These are phyloP conservation scores for Ophion slaviceki DNA, from an alignment of 2,888 invertebrate genomes.

Conservation along the genomic window DNA sequence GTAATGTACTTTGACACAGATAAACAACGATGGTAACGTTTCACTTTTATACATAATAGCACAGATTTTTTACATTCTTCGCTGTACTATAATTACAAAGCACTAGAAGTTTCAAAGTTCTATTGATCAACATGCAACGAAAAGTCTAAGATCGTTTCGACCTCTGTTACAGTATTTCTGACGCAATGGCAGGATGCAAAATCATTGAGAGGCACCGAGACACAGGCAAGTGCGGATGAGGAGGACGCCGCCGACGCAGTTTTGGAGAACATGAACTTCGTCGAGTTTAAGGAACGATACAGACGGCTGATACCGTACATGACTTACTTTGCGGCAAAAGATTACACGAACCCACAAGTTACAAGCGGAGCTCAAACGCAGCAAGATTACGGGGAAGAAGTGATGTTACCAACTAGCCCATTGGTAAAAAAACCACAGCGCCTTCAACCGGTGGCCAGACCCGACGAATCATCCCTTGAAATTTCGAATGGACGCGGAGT, in stretches of 20 bases:
- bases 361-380: conserved; percentile 73
- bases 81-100: too few relatives aligned
- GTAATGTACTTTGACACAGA: too few relatives aligned
- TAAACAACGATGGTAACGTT: too few relatives aligned
- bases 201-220: conserved; percentile 67
- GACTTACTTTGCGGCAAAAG: conserved; percentile 90
- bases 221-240: conserved; percentile 56
- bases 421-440: conserved; percentile 59
- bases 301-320: conserved; percentile 92
- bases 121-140: neutral
- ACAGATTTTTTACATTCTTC: too few relatives aligned
- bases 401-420: conserved; percentile 37
- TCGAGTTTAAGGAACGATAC: conserved; percentile 87
- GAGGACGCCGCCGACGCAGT: conserved; percentile 70
- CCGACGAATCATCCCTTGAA: conserved; percentile 50
- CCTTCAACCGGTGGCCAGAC: conserved; percentile 35
- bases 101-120: neutral
- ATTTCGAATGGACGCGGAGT: conserved; percentile 42
- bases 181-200: conserved; percentile 55
- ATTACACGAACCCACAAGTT: conserved; percentile 84
- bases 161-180: conserved; percentile 72
- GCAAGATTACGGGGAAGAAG: conserved; percentile 65
- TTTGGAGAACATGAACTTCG: conserved; percentile 80
- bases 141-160: neutral
- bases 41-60: too few relatives aligned